Percentiles rank a stretch among this genome's conserved stretches.
Conservation (phyloP, 2,888 invertebrate genomes). For the Spisula subtruncata region DNA sequence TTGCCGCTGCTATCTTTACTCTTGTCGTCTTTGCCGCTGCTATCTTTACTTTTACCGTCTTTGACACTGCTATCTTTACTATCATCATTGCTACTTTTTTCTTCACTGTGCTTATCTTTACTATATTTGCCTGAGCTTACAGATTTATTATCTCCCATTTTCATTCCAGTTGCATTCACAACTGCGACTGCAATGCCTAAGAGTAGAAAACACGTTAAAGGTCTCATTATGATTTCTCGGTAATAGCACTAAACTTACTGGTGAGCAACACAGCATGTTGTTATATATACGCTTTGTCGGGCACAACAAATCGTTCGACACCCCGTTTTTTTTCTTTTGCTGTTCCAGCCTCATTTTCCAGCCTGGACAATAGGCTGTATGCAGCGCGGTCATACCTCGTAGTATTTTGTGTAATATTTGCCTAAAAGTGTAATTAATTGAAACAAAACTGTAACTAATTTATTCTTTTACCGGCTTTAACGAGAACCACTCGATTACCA, state of each 20-base stretch:
- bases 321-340: background rate
- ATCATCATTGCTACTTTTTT: background rate
- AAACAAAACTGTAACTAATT: too few relatives aligned
- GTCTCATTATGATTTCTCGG: background rate
- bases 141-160: background rate
- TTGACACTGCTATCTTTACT: background rate
- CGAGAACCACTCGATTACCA: too few relatives aligned
- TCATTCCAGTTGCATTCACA: background rate
- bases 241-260: background rate
- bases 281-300: background rate
- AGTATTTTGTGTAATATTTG: too few relatives aligned
- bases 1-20: background rate
- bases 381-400: too few relatives aligned
- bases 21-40: background rate
- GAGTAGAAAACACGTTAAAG: background rate
- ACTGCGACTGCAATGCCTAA: background rate
- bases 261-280: background rate
- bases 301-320: background rate
- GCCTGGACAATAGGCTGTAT: too few relatives aligned
- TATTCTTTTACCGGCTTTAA: too few relatives aligned
- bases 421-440: too few relatives aligned
- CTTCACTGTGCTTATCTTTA: background rate
- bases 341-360: too few relatives aligned
- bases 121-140: background rate
- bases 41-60: background rate